phyloP scores from a whole-genome alignment of 2,113 vertebrate genomes.

The Prolemur simus region DNA sequence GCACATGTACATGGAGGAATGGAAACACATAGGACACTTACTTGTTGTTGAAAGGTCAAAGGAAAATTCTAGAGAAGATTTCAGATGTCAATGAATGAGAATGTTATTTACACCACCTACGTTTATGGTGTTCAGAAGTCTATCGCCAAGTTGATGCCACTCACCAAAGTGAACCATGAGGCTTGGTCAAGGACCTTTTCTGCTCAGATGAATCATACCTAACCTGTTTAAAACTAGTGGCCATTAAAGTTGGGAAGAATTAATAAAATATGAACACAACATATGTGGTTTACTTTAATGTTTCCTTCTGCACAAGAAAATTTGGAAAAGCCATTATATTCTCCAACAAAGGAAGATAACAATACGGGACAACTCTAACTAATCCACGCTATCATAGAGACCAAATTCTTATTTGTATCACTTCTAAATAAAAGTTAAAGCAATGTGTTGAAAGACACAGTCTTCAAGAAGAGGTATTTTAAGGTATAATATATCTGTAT shows the following conservation, averaged over 20 bases:
- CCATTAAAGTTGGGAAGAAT: background rate
- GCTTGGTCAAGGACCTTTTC: background rate
- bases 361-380: too few relatives aligned
- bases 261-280: background rate
- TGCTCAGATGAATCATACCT: background rate
- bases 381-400: background rate
- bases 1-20: background rate
- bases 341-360: background rate
- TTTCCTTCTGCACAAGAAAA: background rate
- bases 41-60: background rate
- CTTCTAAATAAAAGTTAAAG: background rate
- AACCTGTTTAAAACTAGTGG: background rate
- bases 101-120: background rate
- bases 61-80: background rate
- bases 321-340: background rate
- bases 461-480: background rate
- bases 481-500: background rate
- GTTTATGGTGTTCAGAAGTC: background rate
- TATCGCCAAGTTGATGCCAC: background rate
- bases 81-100: background rate
- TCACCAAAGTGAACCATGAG: fast-evolving
- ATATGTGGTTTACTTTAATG: background rate
- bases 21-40: background rate
- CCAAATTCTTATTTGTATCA: background rate
- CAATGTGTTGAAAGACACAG: background rate